A percentile compares a stretch with the other conserved stretches of the same genome.
phyloP scores from a whole-genome alignment of 2,113 vertebrate species.

The Eulemur rufifrons region DNA sequence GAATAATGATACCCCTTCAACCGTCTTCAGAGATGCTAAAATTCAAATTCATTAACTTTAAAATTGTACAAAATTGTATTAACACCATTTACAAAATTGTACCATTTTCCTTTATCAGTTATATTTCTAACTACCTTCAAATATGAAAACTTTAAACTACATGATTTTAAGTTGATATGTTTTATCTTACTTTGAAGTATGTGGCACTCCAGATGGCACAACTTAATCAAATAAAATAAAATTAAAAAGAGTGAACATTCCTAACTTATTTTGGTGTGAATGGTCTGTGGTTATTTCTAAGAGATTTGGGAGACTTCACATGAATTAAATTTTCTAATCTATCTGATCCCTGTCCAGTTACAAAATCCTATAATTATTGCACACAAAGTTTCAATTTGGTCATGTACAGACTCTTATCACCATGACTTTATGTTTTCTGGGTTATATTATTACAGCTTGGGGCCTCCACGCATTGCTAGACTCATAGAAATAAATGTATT shows the following conservation, averaged over 20 bases:
- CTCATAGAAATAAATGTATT: background rate
- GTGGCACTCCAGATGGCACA: background rate
- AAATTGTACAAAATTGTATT: background rate
- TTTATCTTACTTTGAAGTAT: background rate
- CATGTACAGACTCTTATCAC: background rate
- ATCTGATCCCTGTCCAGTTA: background rate
- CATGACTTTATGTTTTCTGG: background rate
- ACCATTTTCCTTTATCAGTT: background rate
- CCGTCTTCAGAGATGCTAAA: background rate
- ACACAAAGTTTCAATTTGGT: background rate
- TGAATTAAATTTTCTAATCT: background rate
- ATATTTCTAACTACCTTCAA: background rate
- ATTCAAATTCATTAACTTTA: background rate
- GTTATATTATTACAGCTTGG: background rate
- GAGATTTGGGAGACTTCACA: background rate
- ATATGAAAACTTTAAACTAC: background rate
- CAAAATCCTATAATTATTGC: background rate
- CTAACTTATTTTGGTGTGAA: background rate
- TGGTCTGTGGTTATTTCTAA: background rate
- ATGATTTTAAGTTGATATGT: background rate
- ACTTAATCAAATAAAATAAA: background rate
- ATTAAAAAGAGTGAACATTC: background rate
- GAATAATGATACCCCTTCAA: background rate
- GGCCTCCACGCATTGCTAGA: background rate
- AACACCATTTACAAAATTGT: background rate